These are phyloP conservation scores for Pharmacophagus antenor DNA, from an alignment of 2,888 invertebrate species.

Conservation along the genomic window DNA sequence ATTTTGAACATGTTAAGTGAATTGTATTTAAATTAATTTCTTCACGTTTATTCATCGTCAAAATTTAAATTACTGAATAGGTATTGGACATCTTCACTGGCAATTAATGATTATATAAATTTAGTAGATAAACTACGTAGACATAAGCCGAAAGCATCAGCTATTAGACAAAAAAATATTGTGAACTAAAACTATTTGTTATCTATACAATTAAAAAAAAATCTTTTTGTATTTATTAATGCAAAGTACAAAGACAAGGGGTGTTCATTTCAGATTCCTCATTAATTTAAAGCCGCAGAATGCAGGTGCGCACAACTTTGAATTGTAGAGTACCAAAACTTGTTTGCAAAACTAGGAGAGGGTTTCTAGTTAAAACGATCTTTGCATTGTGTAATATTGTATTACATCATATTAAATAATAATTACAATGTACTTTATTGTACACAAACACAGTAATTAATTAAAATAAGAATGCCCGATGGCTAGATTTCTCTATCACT, in stretches of 20 bases:
- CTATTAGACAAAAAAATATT: too few species aligned
- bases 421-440: background rate
- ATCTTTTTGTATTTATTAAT: background rate
- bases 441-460: background rate
- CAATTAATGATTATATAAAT: too few species aligned
- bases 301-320: constrained; percentile 16
- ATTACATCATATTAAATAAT: background rate
- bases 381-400: background rate
- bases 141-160: too few species aligned
- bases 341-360: background rate
- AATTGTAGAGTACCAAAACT: constrained; percentile 5
- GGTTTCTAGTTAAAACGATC: background rate
- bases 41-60: background rate
- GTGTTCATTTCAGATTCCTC: constrained; percentile 1
- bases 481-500: too few species aligned
- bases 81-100: too few species aligned
- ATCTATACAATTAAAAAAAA: too few species aligned
- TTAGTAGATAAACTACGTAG: too few species aligned
- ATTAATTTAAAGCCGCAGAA: constrained; percentile 18
- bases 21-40: background rate
- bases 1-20: background rate
- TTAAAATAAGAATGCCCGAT: too few species aligned
- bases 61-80: background rate
- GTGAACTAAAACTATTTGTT: too few species aligned
- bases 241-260: background rate